phyloP scores from a whole-genome alignment of 2,797 vertebrate species.

The Takifugu rubripes region DNA sequence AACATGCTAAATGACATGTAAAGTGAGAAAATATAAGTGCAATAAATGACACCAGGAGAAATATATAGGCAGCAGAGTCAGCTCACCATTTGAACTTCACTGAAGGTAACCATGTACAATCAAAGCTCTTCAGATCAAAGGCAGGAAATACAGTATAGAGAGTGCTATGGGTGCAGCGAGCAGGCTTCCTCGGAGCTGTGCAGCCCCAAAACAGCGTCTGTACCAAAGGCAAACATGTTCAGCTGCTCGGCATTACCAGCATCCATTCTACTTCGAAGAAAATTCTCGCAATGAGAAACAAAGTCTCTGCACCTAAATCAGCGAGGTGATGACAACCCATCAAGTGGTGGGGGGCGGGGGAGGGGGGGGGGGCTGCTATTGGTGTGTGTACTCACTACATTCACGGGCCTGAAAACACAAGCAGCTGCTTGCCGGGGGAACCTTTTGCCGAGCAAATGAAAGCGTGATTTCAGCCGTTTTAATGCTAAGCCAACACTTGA shows the following conservation, averaged over 20 bases:
- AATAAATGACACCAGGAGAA: no score
- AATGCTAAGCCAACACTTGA: no score
- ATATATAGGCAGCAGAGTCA: no score
- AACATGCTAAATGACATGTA: no score
- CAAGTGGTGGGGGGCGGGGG: neutral
- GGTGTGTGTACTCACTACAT: conserved; percentile 34
- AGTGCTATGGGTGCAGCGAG: conserved; percentile 37
- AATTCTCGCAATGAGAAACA: neutral
- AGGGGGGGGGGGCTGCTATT: neutral
- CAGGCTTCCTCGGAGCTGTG: conserved; percentile 36
- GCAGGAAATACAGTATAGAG: conserved; percentile 60
- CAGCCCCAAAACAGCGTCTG: neutral
- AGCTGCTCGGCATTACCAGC: neutral
- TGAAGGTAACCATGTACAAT: conserved; percentile 19
- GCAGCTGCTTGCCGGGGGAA: conserved; percentile 29
- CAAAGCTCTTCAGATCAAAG: conserved; percentile 63
- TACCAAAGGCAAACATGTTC: neutral
- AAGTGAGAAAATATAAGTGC: no score
- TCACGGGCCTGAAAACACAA: conserved; percentile 44
- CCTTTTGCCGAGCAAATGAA: conserved; percentile 31
- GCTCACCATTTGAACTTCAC: no score
- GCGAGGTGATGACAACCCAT: no score
- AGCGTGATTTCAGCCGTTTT: conserved; percentile 55
- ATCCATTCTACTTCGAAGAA: neutral
- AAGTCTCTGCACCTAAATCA: neutral